These are phyloP conservation scores for Apodemia mormo DNA, from an alignment of 2,888 invertebrate genomes.

Conservation along the genomic window DNA sequence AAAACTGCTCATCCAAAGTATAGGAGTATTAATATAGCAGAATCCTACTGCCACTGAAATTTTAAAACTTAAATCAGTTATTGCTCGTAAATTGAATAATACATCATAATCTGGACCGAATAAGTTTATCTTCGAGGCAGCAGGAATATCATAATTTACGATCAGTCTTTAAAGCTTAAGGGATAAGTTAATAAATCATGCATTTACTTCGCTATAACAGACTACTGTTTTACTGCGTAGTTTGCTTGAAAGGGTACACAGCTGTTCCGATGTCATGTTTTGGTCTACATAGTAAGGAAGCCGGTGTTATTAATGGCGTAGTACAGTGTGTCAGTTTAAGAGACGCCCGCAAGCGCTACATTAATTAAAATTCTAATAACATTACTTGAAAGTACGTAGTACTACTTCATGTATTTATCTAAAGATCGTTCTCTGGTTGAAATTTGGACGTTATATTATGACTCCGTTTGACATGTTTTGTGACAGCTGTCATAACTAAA, in stretches of 20 bases:
- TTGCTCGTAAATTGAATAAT: neutral
- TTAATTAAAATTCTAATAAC: too few relatives aligned
- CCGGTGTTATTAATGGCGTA: slow-evolving; percentile 10
- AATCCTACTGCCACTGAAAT: too few relatives aligned
- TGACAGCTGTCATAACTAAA: too few relatives aligned
- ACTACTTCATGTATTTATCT: too few relatives aligned
- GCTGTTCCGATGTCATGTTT: slow-evolving; percentile 10
- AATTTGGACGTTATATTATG: too few relatives aligned
- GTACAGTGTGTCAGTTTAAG: neutral
- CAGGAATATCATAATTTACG: neutral
- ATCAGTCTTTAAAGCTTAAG: neutral
- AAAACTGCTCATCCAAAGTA: too few relatives aligned
- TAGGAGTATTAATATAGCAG: too few relatives aligned
- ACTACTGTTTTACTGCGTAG: slow-evolving; percentile 6
- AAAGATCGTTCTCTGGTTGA: too few relatives aligned
- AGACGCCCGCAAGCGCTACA: neutral
- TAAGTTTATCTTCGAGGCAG: neutral
- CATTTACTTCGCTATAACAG: slow-evolving; percentile 5
- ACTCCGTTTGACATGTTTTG: too few relatives aligned
- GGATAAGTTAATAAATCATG: neutral
- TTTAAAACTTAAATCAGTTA: too few relatives aligned
- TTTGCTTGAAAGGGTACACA: slow-evolving; percentile 12
- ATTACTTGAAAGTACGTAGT: too few relatives aligned
- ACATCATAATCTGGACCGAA: neutral
- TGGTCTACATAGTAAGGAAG: slow-evolving; percentile 5